A percentile compares a stretch with the other conserved stretches of the same genome.
phyloP scores from a whole-genome alignment of 2,797 vertebrate genomes.

The Epinephelus coioides region DNA sequence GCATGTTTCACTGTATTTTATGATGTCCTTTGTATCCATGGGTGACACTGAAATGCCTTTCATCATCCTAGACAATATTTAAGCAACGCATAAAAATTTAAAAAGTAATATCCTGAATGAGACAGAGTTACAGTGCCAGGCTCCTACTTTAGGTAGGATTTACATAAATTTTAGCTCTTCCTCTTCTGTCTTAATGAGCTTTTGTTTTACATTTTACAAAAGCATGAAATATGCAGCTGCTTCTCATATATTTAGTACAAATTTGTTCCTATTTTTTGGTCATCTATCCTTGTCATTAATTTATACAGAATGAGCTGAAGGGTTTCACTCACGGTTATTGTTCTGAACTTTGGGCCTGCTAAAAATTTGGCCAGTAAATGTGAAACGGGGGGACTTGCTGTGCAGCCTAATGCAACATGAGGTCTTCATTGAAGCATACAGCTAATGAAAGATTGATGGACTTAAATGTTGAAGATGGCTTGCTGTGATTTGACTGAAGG shows the following conservation, averaged over 20 bases:
- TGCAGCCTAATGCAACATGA: slow-evolving; percentile 28
- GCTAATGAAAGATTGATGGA: slow-evolving; percentile 57
- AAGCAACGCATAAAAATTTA: slow-evolving; percentile 17
- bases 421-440: slow-evolving; percentile 24
- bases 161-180: slow-evolving; percentile 38
- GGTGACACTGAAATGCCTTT: slow-evolving; percentile 4
- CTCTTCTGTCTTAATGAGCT: slow-evolving; percentile 35
- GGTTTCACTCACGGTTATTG: slow-evolving; percentile 31
- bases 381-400: background rate
- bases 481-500: slow-evolving; percentile 45
- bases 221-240: slow-evolving; percentile 52
- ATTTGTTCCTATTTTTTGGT: slow-evolving; percentile 23
- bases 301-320: slow-evolving; percentile 35
- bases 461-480: slow-evolving; percentile 41
- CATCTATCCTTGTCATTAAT: slow-evolving; percentile 53
- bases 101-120: slow-evolving; percentile 24
- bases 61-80: slow-evolving; percentile 9
- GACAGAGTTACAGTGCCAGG: slow-evolving; percentile 10
- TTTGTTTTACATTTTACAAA: slow-evolving; percentile 22
- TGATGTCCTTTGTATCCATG: background rate
- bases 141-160: slow-evolving; percentile 20
- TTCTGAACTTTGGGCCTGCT: slow-evolving; percentile 36
- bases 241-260: slow-evolving; percentile 32
- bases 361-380: slow-evolving; percentile 24
- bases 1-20: background rate